Evolutionary conservation across 2,888 invertebrate species (phyloP).

Genomic region (Agonopterix subpropinquella): DNA sequence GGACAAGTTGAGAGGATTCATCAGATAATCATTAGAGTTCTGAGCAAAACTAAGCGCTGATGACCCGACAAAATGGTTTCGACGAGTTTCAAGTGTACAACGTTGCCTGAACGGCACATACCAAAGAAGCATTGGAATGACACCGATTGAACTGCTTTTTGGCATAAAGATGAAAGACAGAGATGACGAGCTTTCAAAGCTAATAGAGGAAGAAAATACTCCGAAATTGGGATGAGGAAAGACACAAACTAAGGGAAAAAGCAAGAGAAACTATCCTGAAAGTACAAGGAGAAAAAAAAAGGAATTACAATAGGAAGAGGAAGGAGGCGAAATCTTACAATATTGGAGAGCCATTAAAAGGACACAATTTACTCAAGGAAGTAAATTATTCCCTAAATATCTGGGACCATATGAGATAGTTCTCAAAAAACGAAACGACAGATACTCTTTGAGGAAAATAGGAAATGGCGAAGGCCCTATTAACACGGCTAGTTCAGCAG

Average conservation of each 20-base stretch:
- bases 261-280: not conserved
- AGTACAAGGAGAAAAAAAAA: slow-evolving; percentile 2
- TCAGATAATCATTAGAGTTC: slow-evolving; percentile 10
- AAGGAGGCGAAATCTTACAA: not conserved
- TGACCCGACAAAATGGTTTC: slow-evolving; percentile 11
- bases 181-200: slow-evolving; percentile 3
- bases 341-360: slow-evolving; percentile 2
- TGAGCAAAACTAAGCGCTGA: slow-evolving; percentile 14
- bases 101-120: slow-evolving; percentile 14
- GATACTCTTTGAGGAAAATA: slow-evolving; percentile 10
- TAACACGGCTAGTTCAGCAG: slow-evolving; percentile 3
- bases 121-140: slow-evolving; percentile 15
- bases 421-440: slow-evolving; percentile 3
- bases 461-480: slow-evolving; percentile 7
- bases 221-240: not conserved
- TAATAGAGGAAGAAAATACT: slow-evolving; percentile 13
- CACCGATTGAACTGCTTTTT: slow-evolving; percentile 9
- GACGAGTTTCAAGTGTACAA: slow-evolving; percentile 7
- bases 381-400: slow-evolving; percentile 9
- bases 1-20: slow-evolving; percentile 15
- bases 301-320: not conserved
- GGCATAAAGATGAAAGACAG: slow-evolving; percentile 14
- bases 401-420: slow-evolving; percentile 10
- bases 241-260: not conserved
- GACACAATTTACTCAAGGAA: not conserved